Percentiles rank a stretch among this genome's conserved stretches.
Conservation (phyloP, 1,140 invertebrate genomes). For the Pentalonia nigronervosa region DNA sequence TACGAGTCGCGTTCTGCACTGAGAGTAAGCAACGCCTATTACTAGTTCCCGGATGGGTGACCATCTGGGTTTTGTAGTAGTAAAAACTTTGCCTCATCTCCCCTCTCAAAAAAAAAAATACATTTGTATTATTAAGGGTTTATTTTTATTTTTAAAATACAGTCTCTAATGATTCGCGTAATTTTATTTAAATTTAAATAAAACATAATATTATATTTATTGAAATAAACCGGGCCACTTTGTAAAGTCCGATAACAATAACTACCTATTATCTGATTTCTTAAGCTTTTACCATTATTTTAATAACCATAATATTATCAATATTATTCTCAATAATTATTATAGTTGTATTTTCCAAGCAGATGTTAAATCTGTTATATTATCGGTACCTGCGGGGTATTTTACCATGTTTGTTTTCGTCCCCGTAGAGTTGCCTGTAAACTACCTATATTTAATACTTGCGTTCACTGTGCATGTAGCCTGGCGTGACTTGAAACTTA, state of each 20-base stretch:
- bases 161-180: not conserved
- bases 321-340: not conserved
- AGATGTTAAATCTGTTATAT: not conserved
- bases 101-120: too few species aligned
- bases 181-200: not conserved
- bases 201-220: not conserved
- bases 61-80: too few species aligned
- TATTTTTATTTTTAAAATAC: not conserved
- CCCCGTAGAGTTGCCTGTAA: not conserved
- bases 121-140: not conserved
- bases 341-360: too few species aligned
- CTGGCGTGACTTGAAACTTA: not conserved
- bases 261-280: too few species aligned
- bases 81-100: too few species aligned
- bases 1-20: too few species aligned
- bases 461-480: not conserved
- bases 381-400: not conserved
- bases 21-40: too few species aligned
- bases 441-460: not conserved
- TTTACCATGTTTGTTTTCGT: not conserved
- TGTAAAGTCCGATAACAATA: not conserved
- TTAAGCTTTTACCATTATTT: not conserved
- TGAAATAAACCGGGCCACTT: not conserved
- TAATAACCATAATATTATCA: not conserved
- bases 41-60: too few species aligned